Evolutionary conservation across 2,888 invertebrate species (phyloP).

Genomic region (Acheta domesticus): DNA sequence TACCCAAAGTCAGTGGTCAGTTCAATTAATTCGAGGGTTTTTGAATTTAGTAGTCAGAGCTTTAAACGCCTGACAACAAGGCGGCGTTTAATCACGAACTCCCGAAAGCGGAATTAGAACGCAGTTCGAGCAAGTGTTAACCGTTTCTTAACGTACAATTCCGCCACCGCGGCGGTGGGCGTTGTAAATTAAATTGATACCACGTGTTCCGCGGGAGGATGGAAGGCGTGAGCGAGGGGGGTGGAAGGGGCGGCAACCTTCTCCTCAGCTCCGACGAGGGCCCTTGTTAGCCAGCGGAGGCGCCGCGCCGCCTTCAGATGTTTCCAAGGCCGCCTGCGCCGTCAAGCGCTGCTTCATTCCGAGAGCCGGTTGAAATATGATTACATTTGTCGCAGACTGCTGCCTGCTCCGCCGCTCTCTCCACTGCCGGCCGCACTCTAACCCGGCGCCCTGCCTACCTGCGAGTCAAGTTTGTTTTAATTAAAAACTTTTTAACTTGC

Average conservation of each 20-base stretch:
- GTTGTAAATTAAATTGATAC: slow-evolving; percentile 5
- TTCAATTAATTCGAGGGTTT: no score
- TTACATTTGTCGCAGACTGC: slow-evolving; percentile 6
- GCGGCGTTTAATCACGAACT: no score
- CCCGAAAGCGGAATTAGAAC: no score
- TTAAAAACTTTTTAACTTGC: slow-evolving; percentile 34
- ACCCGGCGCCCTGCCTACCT: neutral
- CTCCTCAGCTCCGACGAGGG: no score
- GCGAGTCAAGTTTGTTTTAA: slow-evolving; percentile 32
- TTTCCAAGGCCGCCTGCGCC: neutral
- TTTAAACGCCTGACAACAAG: no score
- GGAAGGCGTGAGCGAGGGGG: neutral
- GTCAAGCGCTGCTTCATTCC: neutral
- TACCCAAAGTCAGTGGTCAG: no score
- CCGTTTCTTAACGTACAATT: neutral
- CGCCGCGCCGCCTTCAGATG: neutral
- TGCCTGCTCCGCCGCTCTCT: neutral
- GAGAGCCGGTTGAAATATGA: neutral
- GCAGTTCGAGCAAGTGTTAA: neutral
- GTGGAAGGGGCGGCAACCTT: neutral
- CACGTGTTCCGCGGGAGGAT: neutral
- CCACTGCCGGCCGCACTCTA: neutral
- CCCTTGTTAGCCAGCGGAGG: neutral
- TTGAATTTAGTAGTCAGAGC: no score
- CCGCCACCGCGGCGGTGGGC: neutral